Evolutionary conservation across 2,113 vertebrate species (phyloP), one percentile per base, ranked within the genome.

Genomic region (Trachemys scripta): DNA sequence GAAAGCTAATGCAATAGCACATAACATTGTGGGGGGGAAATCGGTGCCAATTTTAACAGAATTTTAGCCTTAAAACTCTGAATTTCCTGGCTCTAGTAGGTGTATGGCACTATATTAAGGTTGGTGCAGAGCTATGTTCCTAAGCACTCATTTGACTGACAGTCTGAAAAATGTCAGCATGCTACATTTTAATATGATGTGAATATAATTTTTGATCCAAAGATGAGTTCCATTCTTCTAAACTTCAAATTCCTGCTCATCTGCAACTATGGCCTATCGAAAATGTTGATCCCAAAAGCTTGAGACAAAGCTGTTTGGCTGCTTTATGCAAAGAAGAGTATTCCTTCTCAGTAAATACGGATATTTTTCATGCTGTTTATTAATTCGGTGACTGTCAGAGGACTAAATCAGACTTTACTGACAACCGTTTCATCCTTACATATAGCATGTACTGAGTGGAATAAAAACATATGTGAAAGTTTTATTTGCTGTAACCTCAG

Each of bases 241-340:
- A 54, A 69, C 16, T 93, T 94, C 53, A 78, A 93, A 93, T 92
- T 80, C 45, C 38, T 49, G 94, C 82, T 10, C 65, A 59, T 89
- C 87, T 92, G 88, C 20, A 88, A 87, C 84, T 82, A 80, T 72
- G 82, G 57, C 24, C 42, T 82, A 54, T 31, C 72, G 35, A 80
- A 92, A 2, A 82, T 88, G 94, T 85, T 86, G 72, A 82, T 50
- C 38, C 49, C 59, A 84, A 31, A 57, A 80, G 49, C 38, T 7
- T 76, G 27, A 90, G 31, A 49, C 31, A 13, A 14, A 17, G 85
- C 51, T 9, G 24, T 87, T 54, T 78, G 47, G 38, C 16, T 27
- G 78, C 49, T 53, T 81, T 85, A 88, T 47, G 31, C 25, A 53
- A 27, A 92, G 25, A n/a, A 89, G 82, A 78, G 54, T 82, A 51